phyloP scores from a whole-genome alignment of 1,140 invertebrate genomes.

The Pentalonia nigronervosa region DNA sequence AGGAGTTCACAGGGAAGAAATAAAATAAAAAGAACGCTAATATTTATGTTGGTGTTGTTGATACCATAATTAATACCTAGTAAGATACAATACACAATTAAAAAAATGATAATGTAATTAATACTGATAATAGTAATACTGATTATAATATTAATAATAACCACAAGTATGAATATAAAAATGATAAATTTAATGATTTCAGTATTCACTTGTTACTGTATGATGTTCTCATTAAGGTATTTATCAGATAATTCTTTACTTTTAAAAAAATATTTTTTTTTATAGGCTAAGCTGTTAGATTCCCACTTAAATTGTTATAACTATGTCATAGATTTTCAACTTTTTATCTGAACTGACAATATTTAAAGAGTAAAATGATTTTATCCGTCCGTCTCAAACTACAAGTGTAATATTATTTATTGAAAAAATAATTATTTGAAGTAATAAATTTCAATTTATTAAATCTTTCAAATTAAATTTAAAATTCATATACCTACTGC shows the following conservation, averaged over 20 bases:
- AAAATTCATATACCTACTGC: neutral
- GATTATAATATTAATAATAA: neutral
- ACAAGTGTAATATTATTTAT: neutral
- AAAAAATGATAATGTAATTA: neutral
- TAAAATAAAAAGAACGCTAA: neutral
- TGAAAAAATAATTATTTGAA: too few relatives aligned
- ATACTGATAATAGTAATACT: neutral
- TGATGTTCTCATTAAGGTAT: neutral
- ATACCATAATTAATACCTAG: neutral
- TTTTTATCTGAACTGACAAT: neutral
- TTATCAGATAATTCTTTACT: neutral
- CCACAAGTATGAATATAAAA: neutral
- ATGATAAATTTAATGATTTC: neutral
- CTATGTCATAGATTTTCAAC: neutral
- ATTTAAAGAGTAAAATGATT: neutral
- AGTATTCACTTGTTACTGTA: neutral
- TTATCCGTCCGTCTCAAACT: neutral
- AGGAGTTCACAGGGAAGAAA: neutral
- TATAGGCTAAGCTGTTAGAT: neutral
- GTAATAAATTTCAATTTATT: neutral
- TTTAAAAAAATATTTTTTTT: neutral
- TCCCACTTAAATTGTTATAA: neutral
- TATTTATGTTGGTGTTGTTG: neutral
- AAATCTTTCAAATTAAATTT: neutral
- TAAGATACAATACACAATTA: neutral